Evolutionary conservation across 2,888 invertebrate species (phyloP).

Genomic region (Pyrochroa serraticornis): DNA sequence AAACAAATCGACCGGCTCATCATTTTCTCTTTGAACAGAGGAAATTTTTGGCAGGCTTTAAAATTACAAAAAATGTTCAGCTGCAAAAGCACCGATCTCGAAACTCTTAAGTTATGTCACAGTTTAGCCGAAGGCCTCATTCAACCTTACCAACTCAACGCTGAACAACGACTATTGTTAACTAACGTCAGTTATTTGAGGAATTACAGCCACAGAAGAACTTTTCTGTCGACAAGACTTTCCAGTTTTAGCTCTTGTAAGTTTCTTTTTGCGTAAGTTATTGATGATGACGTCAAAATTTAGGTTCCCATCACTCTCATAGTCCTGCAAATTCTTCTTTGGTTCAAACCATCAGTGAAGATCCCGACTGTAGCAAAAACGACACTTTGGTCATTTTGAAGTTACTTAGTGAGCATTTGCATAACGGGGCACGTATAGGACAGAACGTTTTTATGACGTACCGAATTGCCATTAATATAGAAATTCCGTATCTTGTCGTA

Average conservation of each 20-base stretch:
- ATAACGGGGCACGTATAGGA: constrained; percentile 62
- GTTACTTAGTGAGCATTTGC: constrained; percentile 60
- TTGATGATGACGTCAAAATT: constrained; percentile 28
- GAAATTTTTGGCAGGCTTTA: constrained; percentile 66
- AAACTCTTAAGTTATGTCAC: constrained; percentile 67
- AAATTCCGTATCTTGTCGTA: constrained; percentile 63
- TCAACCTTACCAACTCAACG: constrained; percentile 67
- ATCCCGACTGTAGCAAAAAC: constrained; percentile 38
- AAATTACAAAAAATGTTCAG: constrained; percentile 64
- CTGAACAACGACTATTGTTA: constrained; percentile 67
- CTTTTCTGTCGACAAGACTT: constrained; percentile 48
- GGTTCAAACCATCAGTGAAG: constrained; percentile 29
- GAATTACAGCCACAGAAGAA: constrained; percentile 53
- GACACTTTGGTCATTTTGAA: constrained; percentile 56
- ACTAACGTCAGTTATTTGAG: constrained; percentile 55
- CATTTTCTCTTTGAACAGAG: constrained; percentile 63
- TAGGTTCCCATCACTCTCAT: constrained; percentile 33
- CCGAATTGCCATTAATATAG: constrained; percentile 63
- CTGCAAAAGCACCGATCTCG: constrained; percentile 60
- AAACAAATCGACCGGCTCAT: constrained; percentile 61
- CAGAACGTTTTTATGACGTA: constrained; percentile 64
- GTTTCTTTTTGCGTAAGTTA: constrained; percentile 32
- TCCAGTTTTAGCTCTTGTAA: constrained; percentile 48
- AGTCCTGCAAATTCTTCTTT: constrained; percentile 31
- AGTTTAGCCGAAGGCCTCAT: constrained; percentile 69